Evolutionary conservation across 2,888 invertebrate genomes (phyloP).

Genomic region (Didymodactylos carnosus): DNA sequence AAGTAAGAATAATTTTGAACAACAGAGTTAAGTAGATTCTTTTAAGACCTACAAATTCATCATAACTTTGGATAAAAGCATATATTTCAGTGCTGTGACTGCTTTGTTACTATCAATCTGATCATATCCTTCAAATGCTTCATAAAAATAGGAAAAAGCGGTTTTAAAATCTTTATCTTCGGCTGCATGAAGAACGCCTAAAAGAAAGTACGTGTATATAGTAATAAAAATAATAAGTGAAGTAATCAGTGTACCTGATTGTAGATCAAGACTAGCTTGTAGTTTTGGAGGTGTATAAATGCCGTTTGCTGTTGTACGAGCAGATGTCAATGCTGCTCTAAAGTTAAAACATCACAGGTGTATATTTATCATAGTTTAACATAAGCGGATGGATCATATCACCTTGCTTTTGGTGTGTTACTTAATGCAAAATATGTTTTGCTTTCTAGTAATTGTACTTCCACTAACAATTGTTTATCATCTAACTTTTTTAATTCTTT

Average conservation of each 20-base stretch:
- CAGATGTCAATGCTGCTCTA: conserved; percentile 82
- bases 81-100: conserved; percentile 85
- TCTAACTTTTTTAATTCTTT: conserved; percentile 93
- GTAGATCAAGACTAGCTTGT: conserved; percentile 86
- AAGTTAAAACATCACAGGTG: not conserved
- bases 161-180: conserved; percentile 99
- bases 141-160: conserved; percentile 96
- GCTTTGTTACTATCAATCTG: conserved; percentile 78
- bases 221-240: not conserved
- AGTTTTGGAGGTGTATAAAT: conserved; percentile 97
- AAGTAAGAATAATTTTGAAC: not conserved
- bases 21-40: not conserved
- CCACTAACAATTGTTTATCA: conserved; percentile 91
- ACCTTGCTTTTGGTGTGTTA: conserved; percentile 4
- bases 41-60: conserved; percentile 43
- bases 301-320: conserved; percentile 95
- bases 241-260: conserved; percentile 48
- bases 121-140: conserved; percentile 95
- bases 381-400: too few relatives aligned
- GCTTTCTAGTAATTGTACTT: conserved; percentile 89
- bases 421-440: conserved; percentile 53
- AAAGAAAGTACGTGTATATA: conserved; percentile 10
- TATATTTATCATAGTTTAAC: not conserved
- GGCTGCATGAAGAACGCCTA: conserved; percentile 80
- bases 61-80: conserved; percentile 97